Evolutionary conservation across 2,113 vertebrate genomes (phyloP).

Genomic region (Ctenomys sociabilis): DNA sequence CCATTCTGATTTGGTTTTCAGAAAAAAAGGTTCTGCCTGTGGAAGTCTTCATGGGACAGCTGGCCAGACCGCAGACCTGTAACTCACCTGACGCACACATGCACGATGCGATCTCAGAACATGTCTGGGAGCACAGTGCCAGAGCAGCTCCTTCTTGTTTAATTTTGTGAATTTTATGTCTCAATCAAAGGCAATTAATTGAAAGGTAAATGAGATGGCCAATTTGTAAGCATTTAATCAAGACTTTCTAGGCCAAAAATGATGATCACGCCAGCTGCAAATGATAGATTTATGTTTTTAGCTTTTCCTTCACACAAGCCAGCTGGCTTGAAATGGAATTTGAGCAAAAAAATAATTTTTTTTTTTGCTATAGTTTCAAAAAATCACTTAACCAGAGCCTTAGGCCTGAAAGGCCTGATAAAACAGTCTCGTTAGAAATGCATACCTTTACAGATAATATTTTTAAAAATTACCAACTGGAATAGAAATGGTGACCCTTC

Average conservation of each 20-base stretch:
- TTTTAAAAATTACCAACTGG: constrained; percentile 62
- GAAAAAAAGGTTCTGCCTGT: background rate
- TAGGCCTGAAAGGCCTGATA: constrained; percentile 59
- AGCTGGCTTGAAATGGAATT: constrained; percentile 76
- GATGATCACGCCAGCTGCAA: constrained; percentile 70
- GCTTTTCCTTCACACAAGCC: constrained; percentile 57
- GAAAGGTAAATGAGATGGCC: constrained; percentile 70
- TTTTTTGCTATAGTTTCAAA: constrained; percentile 67
- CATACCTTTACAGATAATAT: constrained; percentile 63
- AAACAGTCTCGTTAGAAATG: constrained; percentile 62
- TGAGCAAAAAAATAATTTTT: constrained; percentile 75
- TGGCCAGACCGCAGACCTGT: background rate
- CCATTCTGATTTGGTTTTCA: background rate
- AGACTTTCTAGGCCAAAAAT: constrained; percentile 64
- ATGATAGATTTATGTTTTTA: constrained; percentile 74
- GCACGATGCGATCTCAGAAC: constrained; percentile 42
- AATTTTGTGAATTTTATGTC: constrained; percentile 63
- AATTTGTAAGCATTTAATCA: constrained; percentile 78
- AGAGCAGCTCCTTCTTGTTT: constrained; percentile 54
- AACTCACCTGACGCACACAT: constrained; percentile 50
- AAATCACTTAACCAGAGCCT: constrained; percentile 70
- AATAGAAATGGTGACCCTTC: constrained; percentile 10
- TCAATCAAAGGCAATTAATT: constrained; percentile 63
- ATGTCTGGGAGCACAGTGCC: background rate
- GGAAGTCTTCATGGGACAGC: background rate